Evolutionary conservation across 92 coral and sea anemone species (phyloP), one percentile per base, ranked within the genome.

Genomic region (Paramuricea clavata): DNA sequence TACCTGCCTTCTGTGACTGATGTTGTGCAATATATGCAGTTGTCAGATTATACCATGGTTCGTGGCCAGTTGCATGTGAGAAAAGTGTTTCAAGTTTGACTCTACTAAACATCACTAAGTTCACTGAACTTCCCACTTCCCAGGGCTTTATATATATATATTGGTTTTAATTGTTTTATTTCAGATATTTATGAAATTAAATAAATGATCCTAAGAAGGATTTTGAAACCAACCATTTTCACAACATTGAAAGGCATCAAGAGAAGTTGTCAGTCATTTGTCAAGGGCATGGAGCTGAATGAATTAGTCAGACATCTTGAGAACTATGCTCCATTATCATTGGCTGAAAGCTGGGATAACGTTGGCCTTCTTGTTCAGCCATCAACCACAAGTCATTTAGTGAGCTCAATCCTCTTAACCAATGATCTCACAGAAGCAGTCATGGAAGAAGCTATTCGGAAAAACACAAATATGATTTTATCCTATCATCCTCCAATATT

Each of bases 401-500:
- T 97, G 10, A 74, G 89, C 47, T 87, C 99, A 16, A 59, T 97
- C 32, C 92, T 97, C 28, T 91, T 97, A 36, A 94, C 99, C 21
- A 97, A 97, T 60, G 99, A 97, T 43, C 92, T 97, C 7, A 94
- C 99, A 12, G 99, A 97, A 64, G 67, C 19, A 13, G 99, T 97
- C 61, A 90, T 93, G 26, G 92, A 93, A 80, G 99, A 97, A 81
- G 98, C 99, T 30, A 82, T 95, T 26, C 85, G 93, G 70, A 91
- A 88, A 23, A 65, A 87, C 7, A 94, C 86, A 15, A 87, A 93
- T 85, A 81, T 97, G 95, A 85, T 97, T 2, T 85, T 97, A 12
- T 94, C 98, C 6, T 97, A 97, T 62, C 99, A 97, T 67, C 99
- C 99, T 21, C 99, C 99, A 30, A 97, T 97, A 32, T 97, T 97